Base-by-base conservation (phyloP, 1,140 invertebrate genomes). In the Macrobrachium nipponense region DNA sequence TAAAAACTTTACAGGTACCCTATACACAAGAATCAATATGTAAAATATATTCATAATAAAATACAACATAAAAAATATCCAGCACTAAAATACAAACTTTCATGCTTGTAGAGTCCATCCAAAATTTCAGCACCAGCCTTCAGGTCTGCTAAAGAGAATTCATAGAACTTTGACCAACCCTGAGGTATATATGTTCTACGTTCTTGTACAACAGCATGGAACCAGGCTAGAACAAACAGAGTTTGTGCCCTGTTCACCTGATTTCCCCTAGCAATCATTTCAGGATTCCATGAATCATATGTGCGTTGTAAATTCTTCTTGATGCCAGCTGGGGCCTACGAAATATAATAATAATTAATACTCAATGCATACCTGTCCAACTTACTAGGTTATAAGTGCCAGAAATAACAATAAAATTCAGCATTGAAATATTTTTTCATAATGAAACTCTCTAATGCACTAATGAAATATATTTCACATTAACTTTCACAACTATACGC, bases 151-250 rank as follows among this genome's bases (percentile, higher is more conserved):
- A 96, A 94, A 61, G 94, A 96, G 92, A 98, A 98, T 90, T 98
- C 97, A 91, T 98, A 98, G 90, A 94, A 95, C 90, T 96, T 96
- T 0, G 94, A 95, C 96, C 96, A 97, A 4, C 96, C 96, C 92
- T 96, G 95, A 11, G 95, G 96, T 89, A 97, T 96, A 90, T 94
- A 98, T 87, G 94, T 95, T 86, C 97, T 92, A 76, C 97, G 92
- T 91, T 98, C 97, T 90, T 98, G 96, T 23, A 98, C 91, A 10
- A 98, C 92, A 0, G 97, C 96, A 90, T 98, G 96, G 82, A 97
- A 93, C 94, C 95, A 97, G 12, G 95, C 93, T 14, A 97, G 90
- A 5, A 94, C 92, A 90, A 97, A 95, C 62, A 94, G 92, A 27
- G 94, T 92, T 89, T 93, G 93, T 10, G 91, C 90, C 76, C 93